Evolutionary conservation across 1,140 invertebrate species (phyloP), one percentile per base, ranked within the genome.

Genomic region (Cotesia chilonis): DNA sequence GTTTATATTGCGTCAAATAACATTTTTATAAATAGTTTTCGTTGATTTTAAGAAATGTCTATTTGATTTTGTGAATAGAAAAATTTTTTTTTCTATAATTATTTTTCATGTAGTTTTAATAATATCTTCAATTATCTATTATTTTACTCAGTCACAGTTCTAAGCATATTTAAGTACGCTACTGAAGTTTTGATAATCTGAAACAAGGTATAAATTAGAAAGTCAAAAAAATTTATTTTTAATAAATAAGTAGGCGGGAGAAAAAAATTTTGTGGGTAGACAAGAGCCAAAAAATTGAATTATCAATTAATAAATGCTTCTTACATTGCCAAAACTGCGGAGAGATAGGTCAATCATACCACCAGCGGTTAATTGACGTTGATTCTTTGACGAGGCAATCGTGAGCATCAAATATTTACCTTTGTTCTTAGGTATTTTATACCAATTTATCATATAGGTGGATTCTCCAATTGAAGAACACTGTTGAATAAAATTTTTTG

Each of bases 381-480:
- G 72, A 59, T 28, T 38, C n/a, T 69, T 55, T 1, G 61, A 60
- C 14, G 70, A 66, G 7, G 78, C 75, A 0, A 79, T 78, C 6
- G 75, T 68, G 7, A 80, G 51, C 1, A 77, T 5, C 3, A 79
- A 35, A 6, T 17, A 65, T 2, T 69, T 70, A 2, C 20, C 57
- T 4, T 41, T 74, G n/a, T 72, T 78, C 10, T 6, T 59, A 47
- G 63, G 14, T 7, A 81, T 4, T 59, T 69, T 59, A 64, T 78
- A 70, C 79, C 78, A 81, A 4, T 79, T 73, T 2, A 71, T 75
- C 74, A 73, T 75, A 2, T 78, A 79, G 1, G 66, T 68, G 1
- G 51, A 20, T 12, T 74, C 37, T 0, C 73, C 72, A 14, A 81
- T 51, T 4, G 67, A 78, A 6, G 37, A 63, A 4, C 72, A 77